These are phyloP conservation scores for Vultur gryphus DNA, from an alignment of 2,797 vertebrate species.

Conservation along the genomic window DNA sequence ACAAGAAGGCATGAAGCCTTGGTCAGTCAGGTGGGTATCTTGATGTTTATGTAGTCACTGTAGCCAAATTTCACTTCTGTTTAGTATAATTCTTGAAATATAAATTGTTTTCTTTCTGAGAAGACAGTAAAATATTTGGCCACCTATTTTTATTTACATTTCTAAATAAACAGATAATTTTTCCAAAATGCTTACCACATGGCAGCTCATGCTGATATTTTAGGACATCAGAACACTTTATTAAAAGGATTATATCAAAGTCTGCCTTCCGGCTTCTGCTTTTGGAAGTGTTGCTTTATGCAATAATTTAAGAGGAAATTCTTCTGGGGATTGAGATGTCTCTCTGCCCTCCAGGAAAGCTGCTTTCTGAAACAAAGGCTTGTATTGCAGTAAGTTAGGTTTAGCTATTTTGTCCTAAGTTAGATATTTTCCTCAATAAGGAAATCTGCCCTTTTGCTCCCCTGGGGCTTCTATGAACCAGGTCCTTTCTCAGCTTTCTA, in stretches of 20 bases:
- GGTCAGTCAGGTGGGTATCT: background rate
- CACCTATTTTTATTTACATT: background rate
- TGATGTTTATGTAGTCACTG: background rate
- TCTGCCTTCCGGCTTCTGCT: constrained; percentile 21
- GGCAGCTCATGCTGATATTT: background rate
- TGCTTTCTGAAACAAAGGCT: background rate
- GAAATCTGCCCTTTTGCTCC: background rate
- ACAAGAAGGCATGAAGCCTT: background rate
- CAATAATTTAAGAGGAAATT: constrained; percentile 19
- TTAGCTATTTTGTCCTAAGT: background rate
- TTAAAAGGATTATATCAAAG: constrained; percentile 4
- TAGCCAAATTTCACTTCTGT: background rate
- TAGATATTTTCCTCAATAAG: background rate
- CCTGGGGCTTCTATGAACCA: background rate
- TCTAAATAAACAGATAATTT: background rate
- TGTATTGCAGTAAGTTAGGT: background rate
- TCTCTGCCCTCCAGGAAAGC: constrained; percentile 18
- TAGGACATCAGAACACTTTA: background rate
- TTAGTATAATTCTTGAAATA: background rate
- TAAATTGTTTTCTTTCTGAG: background rate
- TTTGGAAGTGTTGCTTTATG: background rate
- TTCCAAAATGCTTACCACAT: background rate
- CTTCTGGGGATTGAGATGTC: background rate
- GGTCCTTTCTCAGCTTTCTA: background rate
- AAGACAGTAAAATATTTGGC: background rate